A percentile compares a stretch with the other conserved stretches of the same genome.
Evolutionary conservation across 2,113 vertebrate species (phyloP).

Genomic region (Ceyx melanurus): DNA sequence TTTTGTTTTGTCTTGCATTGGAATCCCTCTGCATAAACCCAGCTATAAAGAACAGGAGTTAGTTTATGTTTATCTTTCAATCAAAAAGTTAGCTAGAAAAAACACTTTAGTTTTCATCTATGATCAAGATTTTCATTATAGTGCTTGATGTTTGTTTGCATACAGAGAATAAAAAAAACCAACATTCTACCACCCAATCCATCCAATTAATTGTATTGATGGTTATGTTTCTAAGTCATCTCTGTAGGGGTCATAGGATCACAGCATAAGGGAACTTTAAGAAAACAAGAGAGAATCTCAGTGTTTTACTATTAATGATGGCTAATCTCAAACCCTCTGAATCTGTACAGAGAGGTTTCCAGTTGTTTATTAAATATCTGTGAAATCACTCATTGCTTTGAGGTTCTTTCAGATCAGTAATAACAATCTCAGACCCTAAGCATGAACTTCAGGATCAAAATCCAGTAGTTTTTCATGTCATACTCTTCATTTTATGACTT

Average conservation of each 20-base stretch:
- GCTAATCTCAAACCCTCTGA: not conserved
- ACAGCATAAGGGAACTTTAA: not conserved
- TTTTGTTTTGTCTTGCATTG: not conserved
- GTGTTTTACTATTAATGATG: not conserved
- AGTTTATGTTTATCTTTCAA: not conserved
- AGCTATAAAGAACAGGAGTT: not conserved
- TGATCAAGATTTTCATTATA: too few relatives aligned
- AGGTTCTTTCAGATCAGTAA: not conserved
- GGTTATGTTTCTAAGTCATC: not conserved
- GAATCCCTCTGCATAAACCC: not conserved
- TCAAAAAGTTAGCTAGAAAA: not conserved
- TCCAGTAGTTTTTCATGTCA: not conserved
- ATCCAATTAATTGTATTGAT: not conserved
- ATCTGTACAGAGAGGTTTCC: not conserved
- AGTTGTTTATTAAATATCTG: not conserved
- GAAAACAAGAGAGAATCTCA: not conserved
- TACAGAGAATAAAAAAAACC: not conserved
- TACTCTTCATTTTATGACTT: not conserved
- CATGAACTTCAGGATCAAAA: not conserved
- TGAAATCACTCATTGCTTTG: not conserved
- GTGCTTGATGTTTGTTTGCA: not conserved
- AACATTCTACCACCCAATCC: not conserved
- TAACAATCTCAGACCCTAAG: not conserved
- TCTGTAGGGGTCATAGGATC: not conserved
- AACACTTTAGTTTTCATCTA: not conserved